Base-by-base conservation (phyloP, 2,113 vertebrate genomes). In the Dendrocopos noguchii region DNA sequence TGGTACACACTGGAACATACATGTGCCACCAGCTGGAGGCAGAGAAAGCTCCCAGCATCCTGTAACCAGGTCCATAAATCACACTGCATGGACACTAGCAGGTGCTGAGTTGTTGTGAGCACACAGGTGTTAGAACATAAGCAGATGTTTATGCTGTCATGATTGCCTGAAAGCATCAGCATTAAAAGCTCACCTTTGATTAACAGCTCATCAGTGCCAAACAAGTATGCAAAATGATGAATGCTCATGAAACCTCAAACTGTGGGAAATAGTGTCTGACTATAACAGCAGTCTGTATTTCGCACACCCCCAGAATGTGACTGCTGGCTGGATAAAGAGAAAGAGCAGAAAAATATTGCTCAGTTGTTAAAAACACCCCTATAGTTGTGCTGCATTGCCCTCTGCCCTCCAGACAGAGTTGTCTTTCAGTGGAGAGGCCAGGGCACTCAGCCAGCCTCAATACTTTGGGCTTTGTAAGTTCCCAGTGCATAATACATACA, bases 391-490 rank as follows among this genome's bases (percentile, higher is more conserved):
- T 90, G 7, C 88, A 31, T 91, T 93, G 88, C 77, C 80, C 87
- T 94, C 84, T 88, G 83, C 59, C 60, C 91, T 94, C 34, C 74
- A 87, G 88, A 88, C 91, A 93, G 93, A 78, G 90, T 57, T 74
- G 75, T 31, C 82, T 90, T 93, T 84, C 66, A 70, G 76, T 84
- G 29, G 3, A 68, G 16, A 70, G 33, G 15, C 70, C 27, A 8
- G 34, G 63, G 86, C 39, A 24, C 59, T 1, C 5, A 2, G 86
- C 80, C 92, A 94, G 90, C 50, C 34, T 44, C 84, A 27, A 1
- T 6, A 2, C 52, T 77, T 29, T 1, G 15, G 84, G 31, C 70
- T 9, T 0, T 14, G 47, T 50, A 59, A 87, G 18, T 70, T 94
- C 78, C 52, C 88, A 76, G 59, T 10, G 60, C n/a, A 70, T 27